phyloP scores from a whole-genome alignment of 2,797 vertebrate species.

The Pampus argenteus region DNA sequence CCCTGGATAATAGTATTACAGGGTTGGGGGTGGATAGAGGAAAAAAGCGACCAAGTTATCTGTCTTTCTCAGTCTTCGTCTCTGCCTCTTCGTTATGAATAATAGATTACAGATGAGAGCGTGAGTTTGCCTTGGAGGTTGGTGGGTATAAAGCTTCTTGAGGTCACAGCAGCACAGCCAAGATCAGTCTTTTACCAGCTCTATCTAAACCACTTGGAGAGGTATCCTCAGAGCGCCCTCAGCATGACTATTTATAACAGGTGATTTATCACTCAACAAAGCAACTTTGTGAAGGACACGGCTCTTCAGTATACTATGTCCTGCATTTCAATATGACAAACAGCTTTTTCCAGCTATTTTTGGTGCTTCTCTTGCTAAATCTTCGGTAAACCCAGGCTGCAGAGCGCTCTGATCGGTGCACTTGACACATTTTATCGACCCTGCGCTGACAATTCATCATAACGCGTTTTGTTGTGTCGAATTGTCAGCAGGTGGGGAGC shows the following conservation, averaged over 20 bases:
- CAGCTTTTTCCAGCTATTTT: slow-evolving; percentile 16
- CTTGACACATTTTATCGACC: slow-evolving; percentile 15
- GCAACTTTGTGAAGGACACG: slow-evolving; percentile 52
- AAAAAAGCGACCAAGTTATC: slow-evolving; percentile 69
- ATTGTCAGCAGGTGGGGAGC: slow-evolving; percentile 19
- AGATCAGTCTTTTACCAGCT: slow-evolving; percentile 50
- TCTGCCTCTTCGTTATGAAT: slow-evolving; percentile 79
- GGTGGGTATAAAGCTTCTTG: slow-evolving; percentile 59
- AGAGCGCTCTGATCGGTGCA: slow-evolving; percentile 10
- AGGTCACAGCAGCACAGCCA: slow-evolving; percentile 66
- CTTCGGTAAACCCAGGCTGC: slow-evolving; percentile 29
- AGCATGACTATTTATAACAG: slow-evolving; percentile 48
- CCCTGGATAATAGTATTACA: slow-evolving; percentile 67
- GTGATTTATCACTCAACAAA: slow-evolving; percentile 48
- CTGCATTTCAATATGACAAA: slow-evolving; percentile 43
- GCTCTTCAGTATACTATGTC: slow-evolving; percentile 38
- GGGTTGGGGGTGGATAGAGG: slow-evolving; percentile 40
- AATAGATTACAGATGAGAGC: slow-evolving; percentile 84
- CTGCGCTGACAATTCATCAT: too few species aligned
- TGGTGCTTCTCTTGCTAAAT: slow-evolving; percentile 22
- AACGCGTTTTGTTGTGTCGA: neutral
- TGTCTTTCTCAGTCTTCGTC: slow-evolving; percentile 73
- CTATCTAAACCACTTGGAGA: slow-evolving; percentile 48
- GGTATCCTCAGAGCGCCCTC: slow-evolving; percentile 49
- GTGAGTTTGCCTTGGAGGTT: slow-evolving; percentile 70